Percentiles rank a stretch among this genome's conserved stretches.
These are phyloP conservation scores for Lerema accius DNA, from an alignment of 1,140 invertebrate genomes.

Conservation along the genomic window DNA sequence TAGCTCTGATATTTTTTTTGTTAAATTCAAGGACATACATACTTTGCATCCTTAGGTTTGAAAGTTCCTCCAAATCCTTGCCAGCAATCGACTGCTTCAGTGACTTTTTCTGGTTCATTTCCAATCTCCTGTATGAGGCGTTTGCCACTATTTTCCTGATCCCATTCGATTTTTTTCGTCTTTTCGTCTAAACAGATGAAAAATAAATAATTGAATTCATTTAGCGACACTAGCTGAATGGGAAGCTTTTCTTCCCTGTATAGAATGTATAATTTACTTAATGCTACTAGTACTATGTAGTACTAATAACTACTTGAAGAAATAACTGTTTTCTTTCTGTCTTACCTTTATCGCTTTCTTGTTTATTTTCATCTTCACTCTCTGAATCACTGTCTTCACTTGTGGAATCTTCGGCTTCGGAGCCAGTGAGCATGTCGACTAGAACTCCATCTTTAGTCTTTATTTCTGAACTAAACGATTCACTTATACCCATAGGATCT, in stretches of 20 bases:
- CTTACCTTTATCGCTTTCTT: slow-evolving; percentile 38
- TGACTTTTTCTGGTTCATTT: slow-evolving; percentile 34
- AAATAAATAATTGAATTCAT: background rate
- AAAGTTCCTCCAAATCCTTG: slow-evolving; percentile 42
- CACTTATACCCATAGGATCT: slow-evolving; percentile 13
- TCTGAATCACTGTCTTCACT: slow-evolving; percentile 57
- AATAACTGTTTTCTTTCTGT: background rate
- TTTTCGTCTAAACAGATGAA: slow-evolving; percentile 19
- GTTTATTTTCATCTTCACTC: slow-evolving; percentile 42
- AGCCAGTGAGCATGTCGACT: slow-evolving; percentile 61
- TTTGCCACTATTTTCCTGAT: slow-evolving; percentile 46
- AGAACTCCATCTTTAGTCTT: slow-evolving; percentile 51
- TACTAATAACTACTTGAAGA: background rate
- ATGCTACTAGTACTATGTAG: too few relatives aligned
- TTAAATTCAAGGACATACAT: slow-evolving; percentile 2
- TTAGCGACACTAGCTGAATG: too few relatives aligned
- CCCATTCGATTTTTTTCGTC: slow-evolving; percentile 66
- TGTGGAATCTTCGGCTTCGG: slow-evolving; percentile 62
- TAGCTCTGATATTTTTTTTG: too few relatives aligned
- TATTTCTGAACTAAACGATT: slow-evolving; percentile 23
- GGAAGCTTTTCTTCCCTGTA: too few relatives aligned
- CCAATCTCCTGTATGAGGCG: slow-evolving; percentile 68
- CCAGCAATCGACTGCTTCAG: slow-evolving; percentile 50
- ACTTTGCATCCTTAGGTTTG: slow-evolving; percentile 22
- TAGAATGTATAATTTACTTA: too few relatives aligned